These are phyloP conservation scores for Paratilapia polleni DNA, from an alignment of 2,113 vertebrate genomes.

Conservation along the genomic window DNA sequence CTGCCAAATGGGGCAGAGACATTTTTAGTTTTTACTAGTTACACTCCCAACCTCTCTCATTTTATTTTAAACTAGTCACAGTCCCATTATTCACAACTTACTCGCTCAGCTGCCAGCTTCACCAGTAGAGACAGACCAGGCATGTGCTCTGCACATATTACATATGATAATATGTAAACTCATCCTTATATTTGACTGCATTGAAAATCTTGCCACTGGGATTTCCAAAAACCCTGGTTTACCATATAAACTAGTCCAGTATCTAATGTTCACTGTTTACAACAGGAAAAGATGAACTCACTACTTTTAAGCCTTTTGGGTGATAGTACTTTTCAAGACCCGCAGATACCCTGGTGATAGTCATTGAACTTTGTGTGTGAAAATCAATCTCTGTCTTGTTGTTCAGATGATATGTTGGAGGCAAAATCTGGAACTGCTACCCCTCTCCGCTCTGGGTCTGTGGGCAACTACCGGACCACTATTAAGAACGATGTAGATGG, in stretches of 20 bases:
- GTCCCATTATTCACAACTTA: too few relatives aligned
- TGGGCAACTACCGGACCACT: conserved; percentile 88
- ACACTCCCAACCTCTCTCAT: too few relatives aligned
- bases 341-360: not conserved
- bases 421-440: conserved; percentile 92
- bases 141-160: too few relatives aligned
- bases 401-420: conserved; percentile 91
- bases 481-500: conserved; percentile 88
- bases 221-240: too few relatives aligned
- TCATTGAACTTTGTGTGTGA: not conserved
- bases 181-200: not conserved
- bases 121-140: not conserved
- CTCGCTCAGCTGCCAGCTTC: too few relatives aligned
- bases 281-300: not conserved
- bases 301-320: not conserved
- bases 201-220: not conserved
- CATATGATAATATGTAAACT: too few relatives aligned
- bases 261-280: not conserved
- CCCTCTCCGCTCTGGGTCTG: conserved; percentile 91
- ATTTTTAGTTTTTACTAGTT: too few relatives aligned
- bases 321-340: not conserved
- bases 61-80: too few relatives aligned
- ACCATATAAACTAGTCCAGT: too few relatives aligned
- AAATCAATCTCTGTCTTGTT: conserved; percentile 12
- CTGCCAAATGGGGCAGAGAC: not conserved